Conservation (phyloP, 2,797 vertebrate species). For the Parotocinclus haroldoi region DNA sequence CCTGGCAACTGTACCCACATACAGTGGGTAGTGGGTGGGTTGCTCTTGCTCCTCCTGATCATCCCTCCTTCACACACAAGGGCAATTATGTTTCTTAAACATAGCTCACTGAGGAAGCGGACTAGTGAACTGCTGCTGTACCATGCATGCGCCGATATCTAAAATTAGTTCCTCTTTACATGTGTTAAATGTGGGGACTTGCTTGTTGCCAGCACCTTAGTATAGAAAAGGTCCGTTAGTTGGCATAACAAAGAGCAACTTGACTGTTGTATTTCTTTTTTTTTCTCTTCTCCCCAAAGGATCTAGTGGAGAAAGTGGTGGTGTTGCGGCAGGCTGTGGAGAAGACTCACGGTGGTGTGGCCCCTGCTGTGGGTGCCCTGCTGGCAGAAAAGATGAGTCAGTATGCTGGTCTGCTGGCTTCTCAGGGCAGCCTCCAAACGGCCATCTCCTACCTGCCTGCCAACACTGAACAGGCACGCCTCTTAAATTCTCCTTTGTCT, state of each 20-base stretch:
- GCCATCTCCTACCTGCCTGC: constrained; percentile 88
- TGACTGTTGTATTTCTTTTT: background rate
- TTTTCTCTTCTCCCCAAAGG: constrained; percentile 61
- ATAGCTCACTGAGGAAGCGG: too few species aligned
- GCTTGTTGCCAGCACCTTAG: too few species aligned
- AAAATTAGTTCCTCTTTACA: too few species aligned
- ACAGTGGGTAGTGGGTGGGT: too few species aligned
- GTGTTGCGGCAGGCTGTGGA: constrained; percentile 86
- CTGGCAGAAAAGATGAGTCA: constrained; percentile 91
- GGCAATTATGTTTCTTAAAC: too few species aligned
- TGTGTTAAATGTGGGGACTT: too few species aligned
- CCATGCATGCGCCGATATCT: too few species aligned
- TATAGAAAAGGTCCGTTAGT: too few species aligned
- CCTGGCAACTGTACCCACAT: too few species aligned
- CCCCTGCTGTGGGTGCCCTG: constrained; percentile 73
- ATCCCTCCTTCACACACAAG: too few species aligned
- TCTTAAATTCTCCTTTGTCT: background rate
- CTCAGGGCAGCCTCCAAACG: constrained; percentile 87
- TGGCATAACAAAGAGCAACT: background rate
- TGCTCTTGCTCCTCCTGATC: too few species aligned
- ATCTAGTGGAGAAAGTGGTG: constrained; percentile 95
- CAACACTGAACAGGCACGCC: constrained; percentile 78
- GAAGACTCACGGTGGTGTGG: constrained; percentile 70
- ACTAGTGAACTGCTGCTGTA: too few species aligned
- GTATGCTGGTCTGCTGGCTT: constrained; percentile 87